Base-by-base conservation (phyloP, 1,140 invertebrate genomes). In the Cecropterus lyciades region DNA sequence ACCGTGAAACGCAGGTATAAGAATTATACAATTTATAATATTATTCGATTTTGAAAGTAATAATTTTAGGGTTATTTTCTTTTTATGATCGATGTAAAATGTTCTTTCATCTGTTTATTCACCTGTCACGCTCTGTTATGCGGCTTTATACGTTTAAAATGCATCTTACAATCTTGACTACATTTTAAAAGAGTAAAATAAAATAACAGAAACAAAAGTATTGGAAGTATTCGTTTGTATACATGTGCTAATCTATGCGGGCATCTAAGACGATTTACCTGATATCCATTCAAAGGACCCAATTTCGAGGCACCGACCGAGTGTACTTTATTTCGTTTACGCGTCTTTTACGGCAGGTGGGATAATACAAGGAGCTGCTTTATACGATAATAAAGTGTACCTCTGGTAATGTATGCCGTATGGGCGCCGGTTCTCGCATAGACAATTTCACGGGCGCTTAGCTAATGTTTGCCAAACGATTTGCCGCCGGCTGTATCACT, bases 401-500 rank as follows among this genome's bases (percentile, higher is more conserved):
- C 67, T 73, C 72, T 72, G 65, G 69, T 79, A 82, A 76, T 73
- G 67, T 77, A 80, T 72, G 76, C 79, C 65, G 60, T 65, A 72
- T 67, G 69, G 70, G 57, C 68, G 68, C 59, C 56, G 67, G 67
- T 62, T 60, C 65, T 75, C 65, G 62, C 71, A 77, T 78, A 82
- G 77, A 85, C 77, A 85, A 86, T 87, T 85, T 87, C 80, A 87
- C 83, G 79, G 80, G 74, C 77, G 80, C 82, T 85, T 85, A 80
- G 71, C 80, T 80, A 82, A 85, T 84, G 79, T 87, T 87, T 87
- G 78, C 79, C 77, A 72, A 86, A 70, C 82, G 77, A 88, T 86
- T 86, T 88, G 79, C 78, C 77, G 75, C 60, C 69, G 80, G 78
- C 78, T 67, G 59, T 57, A 77, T 77, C 65, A 68, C 59, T 48